Evolutionary conservation across 2,113 vertebrate genomes (phyloP).

Genomic region (Ciconia boyciana): DNA sequence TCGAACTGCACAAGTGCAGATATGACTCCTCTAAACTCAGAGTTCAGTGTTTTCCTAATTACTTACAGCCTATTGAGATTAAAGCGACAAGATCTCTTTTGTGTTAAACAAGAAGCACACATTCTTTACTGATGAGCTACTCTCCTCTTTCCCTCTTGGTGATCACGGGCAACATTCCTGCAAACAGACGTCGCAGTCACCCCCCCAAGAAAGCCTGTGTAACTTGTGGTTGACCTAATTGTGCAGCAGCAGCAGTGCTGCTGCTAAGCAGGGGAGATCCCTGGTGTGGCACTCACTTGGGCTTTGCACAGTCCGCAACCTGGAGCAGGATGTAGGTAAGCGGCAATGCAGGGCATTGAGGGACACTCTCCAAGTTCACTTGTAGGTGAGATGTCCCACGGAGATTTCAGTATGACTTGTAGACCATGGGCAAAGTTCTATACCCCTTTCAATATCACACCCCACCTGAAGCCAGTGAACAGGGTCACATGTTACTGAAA

Average conservation of each 20-base stretch:
- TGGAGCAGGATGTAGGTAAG: not conserved
- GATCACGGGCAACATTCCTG: not conserved
- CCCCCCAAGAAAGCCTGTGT: not conserved
- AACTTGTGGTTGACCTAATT: slow-evolving; percentile 37
- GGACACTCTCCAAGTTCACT: not conserved
- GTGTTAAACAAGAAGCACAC: slow-evolving; percentile 57
- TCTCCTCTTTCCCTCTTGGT: not conserved
- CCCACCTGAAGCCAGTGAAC: not conserved
- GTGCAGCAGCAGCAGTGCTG: not conserved
- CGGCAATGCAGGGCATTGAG: not conserved
- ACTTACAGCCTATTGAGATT: slow-evolving; percentile 49
- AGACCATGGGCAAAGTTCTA: rapidly evolving
- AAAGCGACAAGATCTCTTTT: slow-evolving; percentile 58
- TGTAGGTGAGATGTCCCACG: rapidly evolving
- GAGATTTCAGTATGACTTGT: not conserved
- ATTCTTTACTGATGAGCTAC: slow-evolving; percentile 63
- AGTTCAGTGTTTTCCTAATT: slow-evolving; percentile 52
- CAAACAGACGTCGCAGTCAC: not conserved
- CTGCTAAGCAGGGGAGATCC: not conserved
- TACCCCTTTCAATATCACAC: rapidly evolving
- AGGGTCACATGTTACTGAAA: not conserved
- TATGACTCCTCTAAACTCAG: not conserved
- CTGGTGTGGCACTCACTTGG: not conserved
- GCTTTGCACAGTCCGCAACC: not conserved
- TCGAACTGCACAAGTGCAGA: not conserved